Conservation (phyloP, 1,140 invertebrate genomes). For the Helicoverpa zea region DNA sequence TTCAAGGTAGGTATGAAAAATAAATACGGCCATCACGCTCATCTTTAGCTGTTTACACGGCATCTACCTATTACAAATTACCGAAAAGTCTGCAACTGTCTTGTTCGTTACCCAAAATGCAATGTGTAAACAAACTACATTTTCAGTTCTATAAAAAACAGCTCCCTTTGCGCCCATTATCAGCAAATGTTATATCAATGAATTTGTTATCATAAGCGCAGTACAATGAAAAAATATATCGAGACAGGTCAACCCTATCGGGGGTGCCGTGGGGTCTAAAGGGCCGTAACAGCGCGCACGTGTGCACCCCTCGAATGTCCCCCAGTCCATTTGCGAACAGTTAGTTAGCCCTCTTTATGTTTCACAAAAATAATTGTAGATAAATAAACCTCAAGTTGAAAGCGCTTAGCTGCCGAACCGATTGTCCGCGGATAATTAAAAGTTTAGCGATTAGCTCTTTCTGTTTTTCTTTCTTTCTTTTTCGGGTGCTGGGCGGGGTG, state of each 20-base stretch:
- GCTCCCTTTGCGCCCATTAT: constrained; percentile 4
- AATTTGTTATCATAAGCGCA: constrained; percentile 52
- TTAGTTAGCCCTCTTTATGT: constrained; percentile 72
- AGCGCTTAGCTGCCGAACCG: constrained; percentile 58
- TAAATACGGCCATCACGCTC: background rate
- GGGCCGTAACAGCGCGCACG: constrained; percentile 78
- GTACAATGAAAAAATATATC: constrained; percentile 56
- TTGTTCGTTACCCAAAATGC: background rate
- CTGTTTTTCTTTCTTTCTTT: background rate
- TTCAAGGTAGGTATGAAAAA: background rate
- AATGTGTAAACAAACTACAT: background rate
- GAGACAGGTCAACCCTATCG: constrained; percentile 77
- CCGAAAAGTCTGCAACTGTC: too few relatives aligned
- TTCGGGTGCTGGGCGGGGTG: background rate
- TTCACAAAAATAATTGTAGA: constrained; percentile 76
- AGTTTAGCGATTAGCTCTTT: constrained; percentile 33
- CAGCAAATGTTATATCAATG: constrained; percentile 43
- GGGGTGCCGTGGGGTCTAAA: constrained; percentile 54
- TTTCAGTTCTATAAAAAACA: constrained; percentile 6
- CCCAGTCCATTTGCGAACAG: constrained; percentile 71
- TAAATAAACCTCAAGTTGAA: constrained; percentile 78
- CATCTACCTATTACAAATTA: too few relatives aligned
- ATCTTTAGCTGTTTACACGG: too few relatives aligned
- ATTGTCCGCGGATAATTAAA: constrained; percentile 65
- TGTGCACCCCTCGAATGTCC: constrained; percentile 68